Percentiles rank a stretch among this genome's conserved stretches.
phyloP scores from a whole-genome alignment of 2,797 vertebrate species.

The Orientallactaga sibirica region DNA sequence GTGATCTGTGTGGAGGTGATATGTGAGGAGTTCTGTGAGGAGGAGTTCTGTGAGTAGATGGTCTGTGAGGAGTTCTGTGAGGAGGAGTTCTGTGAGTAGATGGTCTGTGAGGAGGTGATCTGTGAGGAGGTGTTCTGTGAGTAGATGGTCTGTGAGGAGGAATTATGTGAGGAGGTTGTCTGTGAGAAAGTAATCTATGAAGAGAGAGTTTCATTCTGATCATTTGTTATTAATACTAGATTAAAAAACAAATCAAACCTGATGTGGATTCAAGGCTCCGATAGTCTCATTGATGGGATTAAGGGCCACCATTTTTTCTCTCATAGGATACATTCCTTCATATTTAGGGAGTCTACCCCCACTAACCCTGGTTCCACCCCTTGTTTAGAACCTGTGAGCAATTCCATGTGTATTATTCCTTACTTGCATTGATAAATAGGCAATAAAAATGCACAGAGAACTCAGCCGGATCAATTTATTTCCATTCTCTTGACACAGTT shows the following conservation, averaged over 20 bases:
- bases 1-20: too few species aligned
- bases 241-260: neutral
- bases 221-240: neutral
- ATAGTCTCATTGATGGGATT: fast-evolving
- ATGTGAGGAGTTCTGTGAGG: too few species aligned
- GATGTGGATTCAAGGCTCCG: too few species aligned
- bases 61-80: too few species aligned
- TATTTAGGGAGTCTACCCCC: neutral
- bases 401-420: neutral
- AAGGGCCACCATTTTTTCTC: neutral
- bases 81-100: too few species aligned
- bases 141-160: too few species aligned
- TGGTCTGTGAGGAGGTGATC: too few species aligned
- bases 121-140: too few species aligned
- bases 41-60: too few species aligned
- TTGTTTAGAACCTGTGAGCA: neutral
- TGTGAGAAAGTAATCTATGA: too few species aligned
- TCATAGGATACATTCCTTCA: neutral
- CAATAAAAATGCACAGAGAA: constrained; percentile 79
- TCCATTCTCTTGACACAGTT: constrained; percentile 78
- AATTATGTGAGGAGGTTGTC: too few species aligned
- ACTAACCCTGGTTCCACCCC: neutral
- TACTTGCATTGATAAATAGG: constrained; percentile 60
- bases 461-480: constrained; percentile 73
- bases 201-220: too few species aligned